Base-by-base conservation (phyloP, 92 coral and sea anemone genomes). In the Palythoa grandiflora region DNA sequence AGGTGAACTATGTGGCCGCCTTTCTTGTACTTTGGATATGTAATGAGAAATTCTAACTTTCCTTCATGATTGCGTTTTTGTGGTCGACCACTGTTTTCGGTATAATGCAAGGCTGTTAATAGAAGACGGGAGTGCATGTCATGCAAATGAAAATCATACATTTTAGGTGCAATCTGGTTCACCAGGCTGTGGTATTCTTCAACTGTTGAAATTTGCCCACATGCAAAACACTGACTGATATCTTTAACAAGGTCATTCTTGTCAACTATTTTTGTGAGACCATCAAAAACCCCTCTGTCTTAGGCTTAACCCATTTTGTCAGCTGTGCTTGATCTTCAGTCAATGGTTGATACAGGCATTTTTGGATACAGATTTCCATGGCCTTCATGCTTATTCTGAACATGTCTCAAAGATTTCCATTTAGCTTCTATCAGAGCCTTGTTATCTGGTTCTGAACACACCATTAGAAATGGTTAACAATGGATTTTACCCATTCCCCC, bases 381-480 rank as follows among this genome's bases (percentile, higher is more conserved):
- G 50, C 83, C 83, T 38, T 78, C 83, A 78, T 78, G 83, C 9
- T 12, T 78, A 68, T 53, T 16, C 38, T 38, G 70, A 35, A 51
- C 60, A 51, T 51, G 83, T 77, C 66, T 77, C 8, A 77, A 6
- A 74, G 73, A 39, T 21, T 38, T 66, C 47, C 75, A 28, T 38
- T 37, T 71, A 11, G 51, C 75, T 37, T 71, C 75, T 35, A 71
- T 71, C 75, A 73, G 9, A 44, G 19, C 50, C 38, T 38, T 73
- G 54, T 73, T 44, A 38, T 9, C 78, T 20, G 28, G 55, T 44
- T 5, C 54, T 20, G 51, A 44, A 84, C 88, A 44, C 48, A 83
- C 79, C 87, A 83, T 9, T 83, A 65, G 35, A 83, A 68, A 39
- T 83, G 80, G 19, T 83, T 83, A 1, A 68, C 35, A 1, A 83